phyloP scores from a whole-genome alignment of 2,797 vertebrate species.

The Galagoides demidoff region DNA sequence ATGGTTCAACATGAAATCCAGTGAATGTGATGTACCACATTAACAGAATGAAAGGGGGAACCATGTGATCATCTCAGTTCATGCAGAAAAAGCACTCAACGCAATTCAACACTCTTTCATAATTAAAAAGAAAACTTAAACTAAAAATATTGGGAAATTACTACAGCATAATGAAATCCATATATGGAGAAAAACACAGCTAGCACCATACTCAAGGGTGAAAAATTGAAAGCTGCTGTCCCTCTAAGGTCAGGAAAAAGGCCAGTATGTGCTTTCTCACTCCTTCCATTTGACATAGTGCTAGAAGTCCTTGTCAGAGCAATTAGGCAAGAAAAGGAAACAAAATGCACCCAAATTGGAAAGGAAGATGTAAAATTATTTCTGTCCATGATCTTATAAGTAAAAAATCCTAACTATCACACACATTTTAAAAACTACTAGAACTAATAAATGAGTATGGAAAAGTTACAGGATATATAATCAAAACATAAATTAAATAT shows the following conservation, averaged over 20 bases:
- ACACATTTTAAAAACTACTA: neutral
- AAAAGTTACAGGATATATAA: neutral
- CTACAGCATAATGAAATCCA: neutral
- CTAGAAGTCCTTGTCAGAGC: neutral
- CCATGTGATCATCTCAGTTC: neutral
- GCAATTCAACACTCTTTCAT: neutral
- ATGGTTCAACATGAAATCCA: neutral
- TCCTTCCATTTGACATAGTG: neutral
- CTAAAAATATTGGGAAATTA: neutral
- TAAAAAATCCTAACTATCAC: neutral
- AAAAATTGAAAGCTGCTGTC: neutral
- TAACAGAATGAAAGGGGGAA: neutral
- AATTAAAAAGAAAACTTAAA: neutral
- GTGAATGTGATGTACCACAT: no score
- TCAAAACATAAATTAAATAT: neutral
- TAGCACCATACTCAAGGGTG: neutral
- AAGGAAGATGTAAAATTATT: neutral
- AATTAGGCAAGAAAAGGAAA: neutral
- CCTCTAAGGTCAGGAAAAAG: neutral
- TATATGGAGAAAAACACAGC: neutral
- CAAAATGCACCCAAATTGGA: neutral
- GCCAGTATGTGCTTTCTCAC: neutral
- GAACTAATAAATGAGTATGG: neutral
- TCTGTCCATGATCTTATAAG: neutral
- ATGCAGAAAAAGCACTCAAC: neutral